A percentile compares a stretch with the other conserved stretches of the same genome.
Conservation (phyloP, 2,888 invertebrate species). For the Erebia palarica region DNA sequence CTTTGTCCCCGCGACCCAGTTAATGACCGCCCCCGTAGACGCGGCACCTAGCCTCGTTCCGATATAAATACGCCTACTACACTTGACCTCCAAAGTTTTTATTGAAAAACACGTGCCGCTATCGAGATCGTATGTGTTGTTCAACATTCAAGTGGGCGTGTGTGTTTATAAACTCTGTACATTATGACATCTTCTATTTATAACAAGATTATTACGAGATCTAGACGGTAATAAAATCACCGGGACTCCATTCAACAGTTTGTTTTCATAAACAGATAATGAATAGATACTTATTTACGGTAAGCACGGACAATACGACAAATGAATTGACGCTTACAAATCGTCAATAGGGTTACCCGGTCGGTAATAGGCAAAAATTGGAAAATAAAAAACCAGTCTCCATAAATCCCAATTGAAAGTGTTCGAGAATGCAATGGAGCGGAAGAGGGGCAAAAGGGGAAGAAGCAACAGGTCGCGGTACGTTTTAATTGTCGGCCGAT, state of each 20-base stretch:
- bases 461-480: conserved; percentile 80
- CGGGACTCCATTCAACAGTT: neutral
- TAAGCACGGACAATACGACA: neutral
- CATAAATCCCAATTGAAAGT: conserved; percentile 36
- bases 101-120: conserved; percentile 77
- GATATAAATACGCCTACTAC: conserved; percentile 82
- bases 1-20: conserved; percentile 81
- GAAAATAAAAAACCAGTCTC: conserved; percentile 21
- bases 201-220: conserved; percentile 24
- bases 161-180: conserved; percentile 32
- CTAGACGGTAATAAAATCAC: neutral
- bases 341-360: neutral
- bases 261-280: conserved; percentile 4
- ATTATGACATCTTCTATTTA: conserved; percentile 39
- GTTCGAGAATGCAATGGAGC: conserved; percentile 37
- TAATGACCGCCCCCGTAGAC: conserved; percentile 80
- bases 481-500: conserved; percentile 78
- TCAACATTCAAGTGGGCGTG: conserved; percentile 38
- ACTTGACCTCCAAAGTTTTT: conserved; percentile 83
- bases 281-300: conserved; percentile 1
- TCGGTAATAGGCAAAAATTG: conserved; percentile 1
- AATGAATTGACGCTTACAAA: neutral
- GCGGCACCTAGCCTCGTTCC: conserved; percentile 75
- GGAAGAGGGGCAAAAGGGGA: conserved; percentile 44
- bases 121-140: conserved; percentile 68